Percentiles rank a stretch among this genome's conserved stretches.
Evolutionary conservation across 2,113 vertebrate genomes (phyloP).

Genomic region (Eublepharis macularius): DNA sequence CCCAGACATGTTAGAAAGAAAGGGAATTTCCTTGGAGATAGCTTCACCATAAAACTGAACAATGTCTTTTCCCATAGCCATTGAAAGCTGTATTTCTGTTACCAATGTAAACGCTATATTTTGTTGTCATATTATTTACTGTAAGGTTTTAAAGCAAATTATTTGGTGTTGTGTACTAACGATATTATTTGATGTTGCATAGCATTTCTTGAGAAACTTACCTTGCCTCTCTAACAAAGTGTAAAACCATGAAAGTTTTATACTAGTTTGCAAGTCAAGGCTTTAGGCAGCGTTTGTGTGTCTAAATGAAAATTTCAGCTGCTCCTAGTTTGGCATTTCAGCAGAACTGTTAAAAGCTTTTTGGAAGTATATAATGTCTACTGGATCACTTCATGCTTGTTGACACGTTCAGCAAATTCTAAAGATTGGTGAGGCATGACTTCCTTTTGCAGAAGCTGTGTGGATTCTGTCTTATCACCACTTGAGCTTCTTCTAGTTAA

Average conservation of each 20-base stretch:
- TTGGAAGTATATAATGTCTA: background rate
- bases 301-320: background rate
- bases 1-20: slow-evolving; percentile 20
- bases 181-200: slow-evolving; percentile 22
- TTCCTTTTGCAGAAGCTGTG: background rate
- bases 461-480: background rate
- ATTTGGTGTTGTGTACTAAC: slow-evolving; percentile 28
- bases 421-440: background rate
- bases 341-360: background rate
- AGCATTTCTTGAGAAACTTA: slow-evolving; percentile 26
- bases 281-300: background rate
- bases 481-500: background rate
- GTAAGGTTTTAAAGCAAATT: slow-evolving; percentile 20
- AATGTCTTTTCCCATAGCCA: slow-evolving; percentile 22
- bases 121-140: slow-evolving; percentile 10
- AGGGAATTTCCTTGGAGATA: slow-evolving; percentile 32
- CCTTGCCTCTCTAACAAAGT: background rate
- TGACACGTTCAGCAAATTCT: background rate
- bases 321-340: background rate
- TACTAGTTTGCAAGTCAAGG: background rate
- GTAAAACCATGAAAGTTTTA: fast-evolving
- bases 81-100: slow-evolving; percentile 45
- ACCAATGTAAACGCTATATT: slow-evolving; percentile 47
- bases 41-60: slow-evolving; percentile 22
- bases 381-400: background rate